A percentile compares a stretch with the other conserved stretches of the same genome.
Evolutionary conservation across 2,888 invertebrate genomes (phyloP).

Genomic region (Phengaris arion): DNA sequence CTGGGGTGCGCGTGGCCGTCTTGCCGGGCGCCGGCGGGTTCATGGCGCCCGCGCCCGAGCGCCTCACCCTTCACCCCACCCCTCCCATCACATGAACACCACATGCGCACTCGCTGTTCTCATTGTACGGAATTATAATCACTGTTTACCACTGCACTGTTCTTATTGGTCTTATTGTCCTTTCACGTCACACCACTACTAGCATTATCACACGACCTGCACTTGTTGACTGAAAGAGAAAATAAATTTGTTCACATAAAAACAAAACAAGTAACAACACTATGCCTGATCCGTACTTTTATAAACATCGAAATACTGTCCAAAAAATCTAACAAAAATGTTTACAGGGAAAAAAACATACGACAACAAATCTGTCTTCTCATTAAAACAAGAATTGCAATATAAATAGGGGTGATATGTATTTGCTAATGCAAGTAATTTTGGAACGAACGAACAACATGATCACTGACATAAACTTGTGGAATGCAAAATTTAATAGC

Average conservation of each 20-base stretch:
- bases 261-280: neutral
- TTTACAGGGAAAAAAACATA: neutral
- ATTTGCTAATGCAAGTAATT: conserved; percentile 1
- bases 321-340: neutral
- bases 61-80: conserved; percentile 76
- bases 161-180: conserved; percentile 32
- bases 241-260: neutral
- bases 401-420: neutral
- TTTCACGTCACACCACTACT: conserved; percentile 34
- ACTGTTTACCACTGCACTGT: conserved; percentile 33
- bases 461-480: conserved; percentile 65
- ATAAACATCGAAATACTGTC: neutral
- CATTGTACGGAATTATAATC: conserved; percentile 41
- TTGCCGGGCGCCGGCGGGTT: conserved; percentile 82
- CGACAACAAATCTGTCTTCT: neutral
- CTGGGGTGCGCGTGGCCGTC: conserved; percentile 85
- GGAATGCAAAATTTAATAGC: conserved; percentile 76
- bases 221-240: conserved; percentile 35
- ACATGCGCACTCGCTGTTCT: conserved; percentile 55
- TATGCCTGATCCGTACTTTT: neutral
- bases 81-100: conserved; percentile 72
- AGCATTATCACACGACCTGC: conserved; percentile 36
- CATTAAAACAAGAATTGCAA: neutral
- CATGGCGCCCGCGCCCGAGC: conserved; percentile 81
- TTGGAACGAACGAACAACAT: conserved; percentile 49